Evolutionary conservation across 2,113 vertebrate genomes (phyloP).

Genomic region (Anoplopoma fimbria): DNA sequence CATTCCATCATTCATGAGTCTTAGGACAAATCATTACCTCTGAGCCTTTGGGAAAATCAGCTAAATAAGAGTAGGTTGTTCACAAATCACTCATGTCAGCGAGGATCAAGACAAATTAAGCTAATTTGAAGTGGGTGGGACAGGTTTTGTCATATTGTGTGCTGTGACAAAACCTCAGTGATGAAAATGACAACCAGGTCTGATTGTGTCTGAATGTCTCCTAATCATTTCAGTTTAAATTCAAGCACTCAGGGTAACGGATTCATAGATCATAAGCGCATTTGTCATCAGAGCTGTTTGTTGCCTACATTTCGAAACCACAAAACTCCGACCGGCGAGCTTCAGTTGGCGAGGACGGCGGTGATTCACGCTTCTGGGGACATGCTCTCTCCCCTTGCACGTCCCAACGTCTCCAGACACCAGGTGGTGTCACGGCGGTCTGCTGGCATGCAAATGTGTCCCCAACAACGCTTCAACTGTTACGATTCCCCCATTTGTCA

Average conservation of each 20-base stretch:
- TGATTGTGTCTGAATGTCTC: slow-evolving; percentile 44
- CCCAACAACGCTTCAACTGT: slow-evolving; percentile 76
- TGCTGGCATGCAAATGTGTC: slow-evolving; percentile 82
- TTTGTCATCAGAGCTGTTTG: slow-evolving; percentile 34
- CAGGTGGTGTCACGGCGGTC: slow-evolving; percentile 83
- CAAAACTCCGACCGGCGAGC: slow-evolving; percentile 10
- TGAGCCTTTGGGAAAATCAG: slow-evolving; percentile 26
- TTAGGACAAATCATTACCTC: slow-evolving; percentile 2
- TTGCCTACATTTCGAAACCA: slow-evolving; percentile 9
- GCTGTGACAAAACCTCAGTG: slow-evolving; percentile 29
- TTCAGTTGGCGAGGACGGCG: slow-evolving; percentile 18
- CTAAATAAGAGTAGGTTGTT: slow-evolving; percentile 19
- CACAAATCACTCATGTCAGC: slow-evolving; percentile 25
- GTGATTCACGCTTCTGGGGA: slow-evolving; percentile 67
- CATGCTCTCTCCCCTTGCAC: slow-evolving; percentile 52
- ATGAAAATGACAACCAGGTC: slow-evolving; percentile 45
- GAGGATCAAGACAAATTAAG: slow-evolving; percentile 20
- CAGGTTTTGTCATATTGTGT: slow-evolving; percentile 26
- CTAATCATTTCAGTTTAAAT: slow-evolving; percentile 45
- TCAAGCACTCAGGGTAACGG: slow-evolving; percentile 18
- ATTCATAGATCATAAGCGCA: slow-evolving; percentile 42
- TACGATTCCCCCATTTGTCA: slow-evolving; percentile 81
- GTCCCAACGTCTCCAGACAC: slow-evolving; percentile 77
- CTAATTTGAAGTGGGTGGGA: slow-evolving; percentile 29
- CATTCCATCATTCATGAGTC: slow-evolving; percentile 17